A percentile compares a stretch with the other conserved stretches of the same genome.
These are phyloP conservation scores for Campoletis sonorensis DNA, from an alignment of 1,140 invertebrate species.

Conservation along the genomic window DNA sequence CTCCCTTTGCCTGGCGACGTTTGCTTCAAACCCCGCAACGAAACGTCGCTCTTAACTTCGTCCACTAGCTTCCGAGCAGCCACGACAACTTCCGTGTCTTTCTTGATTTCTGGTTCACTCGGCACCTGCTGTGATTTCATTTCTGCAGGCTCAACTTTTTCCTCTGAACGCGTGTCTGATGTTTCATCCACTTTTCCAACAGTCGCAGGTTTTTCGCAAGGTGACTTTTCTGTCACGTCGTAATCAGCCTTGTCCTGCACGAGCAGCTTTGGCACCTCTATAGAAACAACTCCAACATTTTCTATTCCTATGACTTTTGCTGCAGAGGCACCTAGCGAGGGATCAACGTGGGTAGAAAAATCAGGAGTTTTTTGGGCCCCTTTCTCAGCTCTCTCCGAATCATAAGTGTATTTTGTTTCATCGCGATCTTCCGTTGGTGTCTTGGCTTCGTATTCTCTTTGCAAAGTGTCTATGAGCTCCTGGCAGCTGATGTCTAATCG, in stretches of 20 bases:
- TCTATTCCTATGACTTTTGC: neutral
- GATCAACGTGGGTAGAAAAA: constrained; percentile 19
- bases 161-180: neutral
- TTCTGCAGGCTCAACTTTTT: constrained; percentile 4
- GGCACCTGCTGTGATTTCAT: neutral
- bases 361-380: neutral
- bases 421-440: constrained; percentile 63
- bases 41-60: constrained; percentile 59
- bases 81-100: constrained; percentile 39
- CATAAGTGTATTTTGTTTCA: constrained; percentile 39
- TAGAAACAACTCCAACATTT: constrained; percentile 5
- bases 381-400: neutral
- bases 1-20: constrained; percentile 51
- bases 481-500: constrained; percentile 72
- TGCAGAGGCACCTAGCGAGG: neutral
- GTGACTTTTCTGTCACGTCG: neutral
- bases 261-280: constrained; percentile 20
- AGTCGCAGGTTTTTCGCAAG: neutral
- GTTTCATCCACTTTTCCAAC: neutral
- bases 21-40: constrained; percentile 57
- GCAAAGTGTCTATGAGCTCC: constrained; percentile 70
- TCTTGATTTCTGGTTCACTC: constrained; percentile 10
- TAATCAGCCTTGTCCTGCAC: neutral
- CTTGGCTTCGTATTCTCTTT: constrained; percentile 70
- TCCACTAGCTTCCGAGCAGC: constrained; percentile 28